These are phyloP conservation scores for Myoxocephalus aenaeus DNA, from an alignment of 2,797 vertebrate species.

Conservation along the genomic window DNA sequence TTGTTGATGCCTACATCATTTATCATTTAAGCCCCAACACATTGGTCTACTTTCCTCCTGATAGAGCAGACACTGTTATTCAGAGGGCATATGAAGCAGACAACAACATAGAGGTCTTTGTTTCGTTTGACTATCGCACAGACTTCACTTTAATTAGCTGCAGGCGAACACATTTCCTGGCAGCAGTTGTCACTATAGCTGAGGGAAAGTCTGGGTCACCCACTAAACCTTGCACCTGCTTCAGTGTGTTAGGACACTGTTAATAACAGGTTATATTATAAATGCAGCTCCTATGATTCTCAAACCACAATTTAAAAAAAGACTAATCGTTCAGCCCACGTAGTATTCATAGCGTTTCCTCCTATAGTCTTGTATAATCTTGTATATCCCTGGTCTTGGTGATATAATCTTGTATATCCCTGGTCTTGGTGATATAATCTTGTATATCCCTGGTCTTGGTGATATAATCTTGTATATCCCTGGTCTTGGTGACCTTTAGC, in stretches of 20 bases:
- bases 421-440: not conserved
- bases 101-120: not conserved
- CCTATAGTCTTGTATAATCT: not conserved
- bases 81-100: not conserved
- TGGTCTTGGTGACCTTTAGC: conserved; percentile 52
- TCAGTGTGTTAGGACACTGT: not conserved
- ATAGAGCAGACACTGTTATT: not conserved
- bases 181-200: not conserved
- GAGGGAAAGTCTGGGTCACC: not conserved
- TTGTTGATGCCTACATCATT: not conserved
- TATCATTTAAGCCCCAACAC: not conserved
- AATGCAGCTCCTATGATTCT: not conserved
- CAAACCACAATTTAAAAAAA: not conserved
- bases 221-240: not conserved
- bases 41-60: not conserved
- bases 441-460: too few species aligned
- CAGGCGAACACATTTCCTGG: not conserved
- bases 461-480: not conserved
- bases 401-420: too few species aligned
- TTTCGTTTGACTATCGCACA: not conserved
- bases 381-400: not conserved
- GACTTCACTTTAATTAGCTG: not conserved
- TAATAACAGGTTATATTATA: not conserved
- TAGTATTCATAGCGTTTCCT: not conserved
- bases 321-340: not conserved